Conservation (phyloP, 2,797 vertebrate genomes). For the Champsocephalus gunnari region DNA sequence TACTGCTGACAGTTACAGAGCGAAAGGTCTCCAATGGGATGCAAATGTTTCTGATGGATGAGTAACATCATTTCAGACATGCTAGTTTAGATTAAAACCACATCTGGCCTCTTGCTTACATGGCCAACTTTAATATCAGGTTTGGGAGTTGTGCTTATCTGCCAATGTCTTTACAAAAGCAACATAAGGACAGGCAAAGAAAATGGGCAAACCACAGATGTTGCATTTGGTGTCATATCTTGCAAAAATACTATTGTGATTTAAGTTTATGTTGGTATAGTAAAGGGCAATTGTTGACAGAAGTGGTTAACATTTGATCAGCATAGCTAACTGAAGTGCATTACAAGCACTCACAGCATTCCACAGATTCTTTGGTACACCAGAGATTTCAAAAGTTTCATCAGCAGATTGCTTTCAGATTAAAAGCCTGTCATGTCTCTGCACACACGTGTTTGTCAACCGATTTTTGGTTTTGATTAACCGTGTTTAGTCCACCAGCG, state of each 20-base stretch:
- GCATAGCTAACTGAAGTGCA: neutral
- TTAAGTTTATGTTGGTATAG: neutral
- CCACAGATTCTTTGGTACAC: constrained; percentile 11
- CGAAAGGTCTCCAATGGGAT: neutral
- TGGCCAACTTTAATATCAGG: neutral
- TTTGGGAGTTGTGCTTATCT: neutral
- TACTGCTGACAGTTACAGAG: neutral
- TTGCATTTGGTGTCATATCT: neutral
- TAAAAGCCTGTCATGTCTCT: constrained; percentile 3
- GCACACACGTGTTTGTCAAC: neutral
- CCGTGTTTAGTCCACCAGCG: neutral
- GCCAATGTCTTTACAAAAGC: neutral
- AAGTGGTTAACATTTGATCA: neutral
- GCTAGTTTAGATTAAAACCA: neutral
- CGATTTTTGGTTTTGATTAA: constrained; percentile 5
- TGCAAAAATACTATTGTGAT: neutral
- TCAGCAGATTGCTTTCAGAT: constrained; percentile 9
- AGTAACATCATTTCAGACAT: constrained; percentile 5
- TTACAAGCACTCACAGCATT: neutral
- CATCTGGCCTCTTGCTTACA: neutral
- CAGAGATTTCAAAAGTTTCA: constrained; percentile 5
- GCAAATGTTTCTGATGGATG: neutral
- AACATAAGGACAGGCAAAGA: neutral
- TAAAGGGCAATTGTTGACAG: neutral
- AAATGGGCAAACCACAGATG: neutral